These are phyloP conservation scores for Nematopogon swammerdamellus DNA, from an alignment of 2,888 invertebrate genomes.

Conservation along the genomic window DNA sequence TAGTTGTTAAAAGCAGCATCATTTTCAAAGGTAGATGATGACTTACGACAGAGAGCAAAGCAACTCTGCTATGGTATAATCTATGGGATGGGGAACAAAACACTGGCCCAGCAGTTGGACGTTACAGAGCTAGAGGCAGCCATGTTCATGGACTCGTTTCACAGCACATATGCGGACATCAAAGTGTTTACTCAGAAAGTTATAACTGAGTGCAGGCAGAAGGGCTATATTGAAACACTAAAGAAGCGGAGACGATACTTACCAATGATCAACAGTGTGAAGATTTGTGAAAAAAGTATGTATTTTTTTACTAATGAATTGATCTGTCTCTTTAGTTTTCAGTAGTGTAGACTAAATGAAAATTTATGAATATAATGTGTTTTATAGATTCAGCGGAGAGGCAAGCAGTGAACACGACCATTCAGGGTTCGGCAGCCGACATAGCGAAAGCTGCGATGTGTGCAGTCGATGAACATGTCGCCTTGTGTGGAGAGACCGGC, in stretches of 20 bases:
- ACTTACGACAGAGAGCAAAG: constrained; percentile 82
- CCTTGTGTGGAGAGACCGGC: constrained; percentile 27
- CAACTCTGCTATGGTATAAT: constrained; percentile 95
- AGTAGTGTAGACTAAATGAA: not conserved
- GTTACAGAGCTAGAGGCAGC: constrained; percentile 77
- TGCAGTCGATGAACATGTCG: constrained; percentile 61
- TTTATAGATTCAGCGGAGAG: constrained; percentile 78
- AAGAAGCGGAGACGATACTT: constrained; percentile 75
- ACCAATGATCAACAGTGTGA: constrained; percentile 66
- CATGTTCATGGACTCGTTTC: constrained; percentile 77
- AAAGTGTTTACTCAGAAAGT: constrained; percentile 50
- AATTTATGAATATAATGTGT: too few species aligned
- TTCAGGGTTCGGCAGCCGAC: constrained; percentile 97
- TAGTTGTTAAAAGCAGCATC: too few species aligned
- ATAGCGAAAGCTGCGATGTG: constrained; percentile 91
- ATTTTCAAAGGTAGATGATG: constrained; percentile 65
- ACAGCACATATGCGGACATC: constrained; percentile 71
- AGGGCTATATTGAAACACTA: constrained; percentile 83
- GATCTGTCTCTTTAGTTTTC: not conserved
- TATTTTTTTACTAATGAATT: constrained; percentile 10
- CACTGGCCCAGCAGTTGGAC: constrained; percentile 75
- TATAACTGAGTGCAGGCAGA: constrained; percentile 61
- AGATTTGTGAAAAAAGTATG: constrained; percentile 59
- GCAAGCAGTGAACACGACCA: constrained; percentile 93
- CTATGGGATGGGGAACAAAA: constrained; percentile 91